Base-by-base conservation (phyloP, 1,140 invertebrate species). In the Drosophila sucinea region DNA sequence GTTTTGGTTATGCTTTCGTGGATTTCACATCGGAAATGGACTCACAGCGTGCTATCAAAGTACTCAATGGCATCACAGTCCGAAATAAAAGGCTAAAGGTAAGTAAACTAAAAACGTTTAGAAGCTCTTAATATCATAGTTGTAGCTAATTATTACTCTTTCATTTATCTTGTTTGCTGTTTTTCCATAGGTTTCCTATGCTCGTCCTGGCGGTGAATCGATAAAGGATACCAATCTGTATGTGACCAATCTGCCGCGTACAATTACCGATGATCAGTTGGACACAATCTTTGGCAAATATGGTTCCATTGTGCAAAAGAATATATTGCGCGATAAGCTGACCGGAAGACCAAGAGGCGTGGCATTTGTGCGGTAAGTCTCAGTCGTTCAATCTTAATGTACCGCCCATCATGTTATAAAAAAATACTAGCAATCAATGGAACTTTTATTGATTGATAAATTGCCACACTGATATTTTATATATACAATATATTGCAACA, bases 181-280 rank as follows among this genome's bases (percentile, higher is more conserved):
- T 27, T 65, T 32, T 58, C 27, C n/a, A 17, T 23, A 96, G 93
- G 98, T 98, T 30, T 98, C 98, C 25, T 98, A 97, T 93, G 97
- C 98, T 17, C 93, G 98, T 76, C 97, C 97, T 3, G 96, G 96
- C 47, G 96, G 97, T 17, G 97, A 98, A 72, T 96, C 97, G 66
- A 98, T 98, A 73, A 99, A 98, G 92, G 97, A 98, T 92, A 98
- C 98, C 10, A 99, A 99, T 93, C 93, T 99, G 38, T 99, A 98
- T 93, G 95, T 99, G 60, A 96, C 97, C 65, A 98, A 98, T 93
- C 93, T 99, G 71, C 98, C 98, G 38, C 95, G 96, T 90, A 95
- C 96, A 79, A 95, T 96, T 55, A 96, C 95, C 25, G 96, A 98
- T 81, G 94, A 95, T 57, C 95, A 97, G 82, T 93, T 98, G 51